These are phyloP conservation scores for Jacana jacana DNA, from an alignment of 2,113 vertebrate species.

Conservation along the genomic window DNA sequence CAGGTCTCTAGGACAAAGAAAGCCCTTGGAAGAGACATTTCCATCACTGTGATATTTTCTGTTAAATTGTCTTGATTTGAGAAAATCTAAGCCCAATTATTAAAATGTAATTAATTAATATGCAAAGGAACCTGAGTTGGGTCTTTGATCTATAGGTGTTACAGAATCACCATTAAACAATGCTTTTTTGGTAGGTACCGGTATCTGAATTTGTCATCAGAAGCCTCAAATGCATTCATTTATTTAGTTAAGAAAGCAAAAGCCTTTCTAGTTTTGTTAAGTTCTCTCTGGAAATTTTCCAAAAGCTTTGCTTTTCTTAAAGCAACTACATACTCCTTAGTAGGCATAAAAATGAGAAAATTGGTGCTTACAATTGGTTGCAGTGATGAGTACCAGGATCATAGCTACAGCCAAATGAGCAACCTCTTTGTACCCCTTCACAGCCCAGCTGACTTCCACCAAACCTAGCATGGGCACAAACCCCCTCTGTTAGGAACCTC, in stretches of 20 bases:
- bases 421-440: not conserved
- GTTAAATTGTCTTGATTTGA: not conserved
- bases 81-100: not conserved
- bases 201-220: not conserved
- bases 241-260: not conserved
- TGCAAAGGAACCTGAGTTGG: not conserved
- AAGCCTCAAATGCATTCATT: not conserved
- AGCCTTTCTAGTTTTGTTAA: accelerated
- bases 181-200: not conserved
- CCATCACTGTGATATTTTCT: not conserved
- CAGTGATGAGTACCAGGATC: not conserved
- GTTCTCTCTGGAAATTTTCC: not conserved
- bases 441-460: not conserved
- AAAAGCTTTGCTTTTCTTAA: not conserved
- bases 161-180: not conserved
- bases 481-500: not conserved
- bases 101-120: not conserved
- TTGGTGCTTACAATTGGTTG: not conserved
- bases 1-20: not conserved
- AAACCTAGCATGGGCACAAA: not conserved
- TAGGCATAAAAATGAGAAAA: not conserved
- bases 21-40: not conserved
- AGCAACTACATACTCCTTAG: not conserved
- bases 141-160: not conserved
- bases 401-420: not conserved